Evolutionary conservation across 1,140 invertebrate species (phyloP).

Genomic region (Nephila pilipes): DNA sequence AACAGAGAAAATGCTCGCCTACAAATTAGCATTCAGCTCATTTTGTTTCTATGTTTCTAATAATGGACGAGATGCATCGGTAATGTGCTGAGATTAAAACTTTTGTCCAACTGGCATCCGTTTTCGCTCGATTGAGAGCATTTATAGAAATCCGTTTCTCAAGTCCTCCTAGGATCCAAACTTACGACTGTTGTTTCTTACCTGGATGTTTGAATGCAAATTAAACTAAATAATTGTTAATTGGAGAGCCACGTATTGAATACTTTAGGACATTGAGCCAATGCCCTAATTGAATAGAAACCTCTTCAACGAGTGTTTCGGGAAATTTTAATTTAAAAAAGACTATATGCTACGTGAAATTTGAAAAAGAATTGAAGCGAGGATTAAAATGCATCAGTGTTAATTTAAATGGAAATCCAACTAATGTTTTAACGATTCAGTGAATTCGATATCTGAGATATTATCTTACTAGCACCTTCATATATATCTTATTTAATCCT

Average conservation of each 20-base stretch:
- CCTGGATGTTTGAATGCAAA: background rate
- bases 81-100: constrained; percentile 27
- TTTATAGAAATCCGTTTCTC: constrained; percentile 28
- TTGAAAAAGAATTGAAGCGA: background rate
- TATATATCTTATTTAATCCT: too few relatives aligned
- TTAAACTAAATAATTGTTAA: constrained; percentile 32
- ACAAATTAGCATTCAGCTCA: constrained; percentile 30
- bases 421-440: background rate
- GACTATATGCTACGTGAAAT: background rate
- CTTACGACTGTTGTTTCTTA: constrained; percentile 7
- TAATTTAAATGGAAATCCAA: background rate
- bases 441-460: background rate
- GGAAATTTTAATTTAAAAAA: constrained; percentile 16
- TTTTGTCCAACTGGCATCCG: constrained; percentile 13
- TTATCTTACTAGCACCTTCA: too few relatives aligned
- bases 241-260: background rate
- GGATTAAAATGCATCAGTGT: background rate
- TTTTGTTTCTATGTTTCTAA: constrained; percentile 39
- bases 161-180: background rate
- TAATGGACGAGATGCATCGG: constrained; percentile 28
- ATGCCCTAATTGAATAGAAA: background rate
- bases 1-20: constrained; percentile 24
- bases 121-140: background rate
- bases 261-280: background rate
- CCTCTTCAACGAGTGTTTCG: background rate